Conservation (phyloP, 2,888 invertebrate species). For the Galerucella pusilla region DNA sequence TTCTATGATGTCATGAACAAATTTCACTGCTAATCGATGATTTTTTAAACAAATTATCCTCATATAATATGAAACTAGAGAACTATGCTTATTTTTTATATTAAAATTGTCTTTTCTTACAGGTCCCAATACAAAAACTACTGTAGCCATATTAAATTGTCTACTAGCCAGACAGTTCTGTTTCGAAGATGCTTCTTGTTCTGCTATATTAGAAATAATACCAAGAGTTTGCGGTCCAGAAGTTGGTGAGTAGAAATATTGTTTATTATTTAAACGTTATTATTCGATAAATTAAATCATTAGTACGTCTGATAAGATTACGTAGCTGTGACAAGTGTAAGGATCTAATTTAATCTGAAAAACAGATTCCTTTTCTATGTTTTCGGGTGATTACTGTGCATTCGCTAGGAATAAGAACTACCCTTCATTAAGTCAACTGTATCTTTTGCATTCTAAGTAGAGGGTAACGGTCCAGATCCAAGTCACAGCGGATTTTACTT, state of each 20-base stretch:
- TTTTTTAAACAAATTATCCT: too few relatives aligned
- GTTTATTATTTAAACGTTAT: neutral
- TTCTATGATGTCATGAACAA: too few relatives aligned
- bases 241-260: conserved; percentile 75
- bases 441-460: conserved; percentile 32
- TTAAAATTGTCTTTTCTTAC: conserved; percentile 58
- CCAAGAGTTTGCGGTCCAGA: conserved; percentile 92
- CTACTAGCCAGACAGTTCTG: conserved; percentile 88
- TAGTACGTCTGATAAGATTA: neutral
- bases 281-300: neutral
- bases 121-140: conserved; percentile 84
- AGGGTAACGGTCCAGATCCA: conserved; percentile 25
- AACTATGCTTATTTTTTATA: neutral
- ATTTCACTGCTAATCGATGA: too few relatives aligned
- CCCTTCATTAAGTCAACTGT: conserved; percentile 31
- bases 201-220: conserved; percentile 90
- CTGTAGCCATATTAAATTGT: conserved; percentile 88
- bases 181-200: conserved; percentile 90
- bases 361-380: conserved; percentile 30
- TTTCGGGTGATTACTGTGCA: conserved; percentile 34
- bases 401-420: conserved; percentile 31
- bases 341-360: conserved; percentile 23
- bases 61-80: too few relatives aligned
- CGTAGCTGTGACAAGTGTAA: conserved; percentile 7
- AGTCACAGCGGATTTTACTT: conserved; percentile 9